These are phyloP conservation scores for Ceratothoa steindachneri DNA, from an alignment of 2,888 invertebrate species.

Conservation along the genomic window DNA sequence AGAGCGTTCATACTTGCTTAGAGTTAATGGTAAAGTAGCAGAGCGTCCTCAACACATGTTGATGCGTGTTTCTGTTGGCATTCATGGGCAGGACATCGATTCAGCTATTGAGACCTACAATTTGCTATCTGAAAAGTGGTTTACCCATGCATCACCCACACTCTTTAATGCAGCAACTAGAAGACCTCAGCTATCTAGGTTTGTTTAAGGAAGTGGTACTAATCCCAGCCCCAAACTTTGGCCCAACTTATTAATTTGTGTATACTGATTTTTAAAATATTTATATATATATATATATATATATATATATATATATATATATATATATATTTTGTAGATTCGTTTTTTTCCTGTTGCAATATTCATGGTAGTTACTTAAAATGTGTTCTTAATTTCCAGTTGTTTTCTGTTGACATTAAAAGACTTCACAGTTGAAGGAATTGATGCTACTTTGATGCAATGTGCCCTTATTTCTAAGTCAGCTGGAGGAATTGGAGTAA, in stretches of 20 bases:
- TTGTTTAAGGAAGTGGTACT: too few relatives aligned
- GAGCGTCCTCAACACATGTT: constrained; percentile 98
- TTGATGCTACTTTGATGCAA: constrained; percentile 82
- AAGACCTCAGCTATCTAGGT: constrained; percentile 83
- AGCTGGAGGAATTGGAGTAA: constrained; percentile 95
- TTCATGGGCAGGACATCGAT: constrained; percentile 90
- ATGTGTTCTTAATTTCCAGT: constrained; percentile 59
- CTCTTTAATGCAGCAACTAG: constrained; percentile 91
- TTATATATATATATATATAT: too few relatives aligned
- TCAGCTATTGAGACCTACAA: constrained; percentile 93
- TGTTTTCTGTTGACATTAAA: constrained; percentile 61
- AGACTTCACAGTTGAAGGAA: constrained; percentile 92
- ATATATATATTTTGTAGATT: too few relatives aligned
- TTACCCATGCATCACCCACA: constrained; percentile 97
- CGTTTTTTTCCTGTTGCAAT: too few relatives aligned
- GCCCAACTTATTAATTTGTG: not conserved
- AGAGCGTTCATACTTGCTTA: constrained; percentile 88
- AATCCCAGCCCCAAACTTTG: not conserved
- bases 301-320: too few relatives aligned
- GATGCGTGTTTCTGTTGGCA: constrained; percentile 94
- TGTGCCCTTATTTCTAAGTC: constrained; percentile 94
- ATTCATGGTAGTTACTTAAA: too few relatives aligned
- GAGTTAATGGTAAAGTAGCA: constrained; percentile 83
- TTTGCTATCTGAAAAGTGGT: constrained; percentile 85
- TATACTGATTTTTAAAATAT: not conserved